A percentile compares a stretch with the other conserved stretches of the same genome.
Conservation (phyloP, 2,113 vertebrate species). For the Orthochromis malagaraziensis region DNA sequence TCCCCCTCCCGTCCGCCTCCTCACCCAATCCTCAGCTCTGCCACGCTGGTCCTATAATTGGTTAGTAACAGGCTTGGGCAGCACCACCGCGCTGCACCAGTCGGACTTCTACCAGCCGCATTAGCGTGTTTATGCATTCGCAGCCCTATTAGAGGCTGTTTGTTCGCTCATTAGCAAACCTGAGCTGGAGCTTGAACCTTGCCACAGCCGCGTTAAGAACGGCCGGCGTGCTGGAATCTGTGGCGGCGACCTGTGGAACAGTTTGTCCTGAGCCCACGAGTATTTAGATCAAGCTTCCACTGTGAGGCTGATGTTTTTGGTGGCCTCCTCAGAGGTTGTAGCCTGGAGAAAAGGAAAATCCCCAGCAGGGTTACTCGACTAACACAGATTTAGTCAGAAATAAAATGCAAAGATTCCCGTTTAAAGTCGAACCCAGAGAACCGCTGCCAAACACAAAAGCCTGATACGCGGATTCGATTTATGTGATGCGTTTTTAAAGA, state of each 20-base stretch:
- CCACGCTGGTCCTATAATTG: constrained; percentile 37
- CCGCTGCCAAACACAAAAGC: neutral
- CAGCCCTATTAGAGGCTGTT: constrained; percentile 32
- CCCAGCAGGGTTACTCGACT: neutral
- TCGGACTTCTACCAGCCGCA: constrained; percentile 21
- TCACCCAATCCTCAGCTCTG: constrained; percentile 1
- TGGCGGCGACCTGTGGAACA: neutral
- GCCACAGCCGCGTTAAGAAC: neutral
- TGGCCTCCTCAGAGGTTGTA: neutral
- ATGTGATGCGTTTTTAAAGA: neutral
- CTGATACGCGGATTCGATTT: neutral
- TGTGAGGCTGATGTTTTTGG: neutral
- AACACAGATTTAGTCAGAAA: neutral
- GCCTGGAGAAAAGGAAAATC: neutral
- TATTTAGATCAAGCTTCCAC: neutral
- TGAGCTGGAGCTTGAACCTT: constrained; percentile 26
- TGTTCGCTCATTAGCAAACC: constrained; percentile 20
- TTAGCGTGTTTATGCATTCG: constrained; percentile 37
- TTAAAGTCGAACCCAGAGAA: neutral
- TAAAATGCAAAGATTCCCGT: neutral
- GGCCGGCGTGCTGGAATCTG: neutral
- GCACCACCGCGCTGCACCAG: constrained; percentile 21
- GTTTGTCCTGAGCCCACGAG: neutral
- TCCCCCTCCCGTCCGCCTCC: neutral
- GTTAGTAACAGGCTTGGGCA: constrained; percentile 33